These are phyloP conservation scores for Erebia aethiops DNA, from an alignment of 2,888 invertebrate genomes.

Conservation along the genomic window DNA sequence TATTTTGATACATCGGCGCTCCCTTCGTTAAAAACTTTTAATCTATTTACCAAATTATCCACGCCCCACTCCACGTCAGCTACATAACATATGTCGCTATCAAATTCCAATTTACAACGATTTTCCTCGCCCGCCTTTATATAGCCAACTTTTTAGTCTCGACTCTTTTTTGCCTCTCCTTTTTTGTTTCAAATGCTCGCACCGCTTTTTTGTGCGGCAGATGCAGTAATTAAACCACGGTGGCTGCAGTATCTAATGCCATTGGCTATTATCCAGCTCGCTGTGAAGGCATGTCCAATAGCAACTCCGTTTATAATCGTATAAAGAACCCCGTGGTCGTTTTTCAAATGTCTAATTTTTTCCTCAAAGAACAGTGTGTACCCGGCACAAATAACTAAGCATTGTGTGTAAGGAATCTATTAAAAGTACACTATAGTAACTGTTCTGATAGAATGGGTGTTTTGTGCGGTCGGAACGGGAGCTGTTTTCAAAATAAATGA, in stretches of 20 bases:
- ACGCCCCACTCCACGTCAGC: conserved; percentile 20
- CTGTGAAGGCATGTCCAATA: conserved; percentile 56
- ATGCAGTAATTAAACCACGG: conserved; percentile 63
- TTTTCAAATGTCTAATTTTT: conserved; percentile 56
- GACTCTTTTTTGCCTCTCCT: conserved; percentile 44
- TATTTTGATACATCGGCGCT: neutral
- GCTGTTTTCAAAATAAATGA: conserved; percentile 48
- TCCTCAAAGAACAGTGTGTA: conserved; percentile 52
- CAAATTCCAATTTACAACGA: conserved; percentile 65
- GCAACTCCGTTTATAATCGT: conserved; percentile 58
- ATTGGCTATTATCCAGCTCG: conserved; percentile 60
- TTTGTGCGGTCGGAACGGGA: conserved; percentile 52
- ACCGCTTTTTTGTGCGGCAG: conserved; percentile 50
- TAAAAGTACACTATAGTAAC: conserved; percentile 52
- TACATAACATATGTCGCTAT: conserved; percentile 39
- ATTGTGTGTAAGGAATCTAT: conserved; percentile 67
- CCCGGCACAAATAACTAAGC: conserved; percentile 60
- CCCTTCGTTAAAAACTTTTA: conserved; percentile 11
- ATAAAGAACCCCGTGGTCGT: conserved; percentile 57
- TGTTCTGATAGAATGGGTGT: conserved; percentile 55
- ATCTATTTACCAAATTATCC: conserved; percentile 25
- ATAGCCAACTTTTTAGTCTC: conserved; percentile 42
- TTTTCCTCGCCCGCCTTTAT: conserved; percentile 63
- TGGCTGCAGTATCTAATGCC: conserved; percentile 51
- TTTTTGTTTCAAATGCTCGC: conserved; percentile 55